Base-by-base conservation (phyloP, 2,113 vertebrate genomes). In the Lasiurus borealis region DNA sequence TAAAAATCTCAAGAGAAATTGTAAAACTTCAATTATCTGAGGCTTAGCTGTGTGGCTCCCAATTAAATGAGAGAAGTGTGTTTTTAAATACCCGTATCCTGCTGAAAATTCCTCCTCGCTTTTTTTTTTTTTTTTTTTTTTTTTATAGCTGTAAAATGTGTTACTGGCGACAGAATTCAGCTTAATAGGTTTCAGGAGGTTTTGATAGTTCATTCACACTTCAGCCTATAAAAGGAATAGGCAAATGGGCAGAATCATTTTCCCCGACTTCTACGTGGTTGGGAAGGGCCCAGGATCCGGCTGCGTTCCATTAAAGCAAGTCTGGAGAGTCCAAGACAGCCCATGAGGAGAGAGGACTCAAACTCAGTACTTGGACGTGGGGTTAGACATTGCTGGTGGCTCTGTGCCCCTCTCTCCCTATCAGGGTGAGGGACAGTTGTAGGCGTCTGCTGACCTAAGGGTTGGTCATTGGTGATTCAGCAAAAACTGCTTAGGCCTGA, bases 111-210 rank as follows among this genome's bases (percentile, higher is more conserved):
- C 73, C n/a, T 81, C 68, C 62, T 73, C 50, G 86, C 86, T 87
- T 76, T 12, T 48, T 77, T 78, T 59, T 85, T 57, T 52, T 12
- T 87, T 76, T 12, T 48, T 77, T 78, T 59, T 85, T 57, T 52
- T 12, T 57, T 21, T 19, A 19, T 7, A 59, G 23, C 93, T 85
- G n/a, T 93, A 92, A 95, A 97, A 96, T 88, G 77, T 85, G 54
- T 93, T 64, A 6, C 78, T 93, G 96, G 94, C 0, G 27, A 96
- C 95, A 95, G 92, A 94, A 93, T 87, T 85, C 54, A 83, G 44
- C 84, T 96, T 96, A 95, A 80, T 96, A 76, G 16, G 59, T 92
- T 97, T 94, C 92, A 95, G 80, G 68, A 94, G 54, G 68, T 91
- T 89, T 93, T 85, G 76, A 86, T 95, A 73, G 84, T 88, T 87